phyloP scores from a whole-genome alignment of 2,888 invertebrate species.

The Trissolcus brochymenae region DNA sequence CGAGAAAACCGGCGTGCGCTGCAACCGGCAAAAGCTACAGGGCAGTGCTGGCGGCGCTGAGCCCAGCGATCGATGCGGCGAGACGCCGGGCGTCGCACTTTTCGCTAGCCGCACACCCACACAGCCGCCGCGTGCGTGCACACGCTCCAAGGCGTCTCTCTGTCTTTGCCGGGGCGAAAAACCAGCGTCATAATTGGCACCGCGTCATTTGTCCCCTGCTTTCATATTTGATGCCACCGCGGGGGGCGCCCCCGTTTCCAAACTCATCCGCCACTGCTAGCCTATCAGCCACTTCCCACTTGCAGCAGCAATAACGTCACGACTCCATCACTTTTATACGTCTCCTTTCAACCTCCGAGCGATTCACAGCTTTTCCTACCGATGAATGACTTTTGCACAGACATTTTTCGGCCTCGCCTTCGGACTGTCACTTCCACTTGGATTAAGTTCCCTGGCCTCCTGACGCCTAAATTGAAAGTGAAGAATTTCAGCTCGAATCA shows the following conservation, averaged over 20 bases:
- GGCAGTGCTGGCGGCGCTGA: conserved; percentile 49
- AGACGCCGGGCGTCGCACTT: conserved; percentile 74
- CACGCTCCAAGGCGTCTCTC: conserved; percentile 55
- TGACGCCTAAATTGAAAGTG: too few species aligned
- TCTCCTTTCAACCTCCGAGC: too few species aligned
- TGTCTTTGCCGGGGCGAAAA: conserved; percentile 35
- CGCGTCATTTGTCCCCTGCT: conserved; percentile 8
- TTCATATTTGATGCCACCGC: background rate
- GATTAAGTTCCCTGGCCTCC: too few species aligned
- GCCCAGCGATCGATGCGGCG: conserved; percentile 75
- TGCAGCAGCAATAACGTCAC: too few species aligned
- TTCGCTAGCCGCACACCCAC: conserved; percentile 61
- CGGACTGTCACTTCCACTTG: too few species aligned
- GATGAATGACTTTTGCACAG: too few species aligned
- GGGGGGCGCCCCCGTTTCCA: conserved; percentile 14
- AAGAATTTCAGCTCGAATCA: too few species aligned
- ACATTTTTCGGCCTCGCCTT: too few species aligned
- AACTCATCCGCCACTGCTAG: background rate
- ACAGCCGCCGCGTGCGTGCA: conserved; percentile 59
- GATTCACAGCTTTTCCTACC: too few species aligned
- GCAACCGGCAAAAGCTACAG: conserved; percentile 56
- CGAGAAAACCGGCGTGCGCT: conserved; percentile 39
- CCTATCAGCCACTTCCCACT: background rate
- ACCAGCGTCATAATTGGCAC: conserved; percentile 31
- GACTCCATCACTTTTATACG: too few species aligned